phyloP scores from a whole-genome alignment of 2,888 invertebrate species.

The Agonopterix subpropinquella region DNA sequence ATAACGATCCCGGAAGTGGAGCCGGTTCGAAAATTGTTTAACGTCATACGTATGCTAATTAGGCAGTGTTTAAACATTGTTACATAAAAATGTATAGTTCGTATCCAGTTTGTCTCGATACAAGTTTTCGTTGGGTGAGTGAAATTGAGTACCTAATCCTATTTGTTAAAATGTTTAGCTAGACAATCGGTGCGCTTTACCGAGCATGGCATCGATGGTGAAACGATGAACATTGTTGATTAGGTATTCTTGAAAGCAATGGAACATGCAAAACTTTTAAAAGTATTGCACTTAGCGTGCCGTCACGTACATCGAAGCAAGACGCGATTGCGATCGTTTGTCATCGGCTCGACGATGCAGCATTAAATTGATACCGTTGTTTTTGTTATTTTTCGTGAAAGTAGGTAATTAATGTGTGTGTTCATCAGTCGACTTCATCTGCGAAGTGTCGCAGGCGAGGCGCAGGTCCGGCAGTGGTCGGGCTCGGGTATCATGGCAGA shows the following conservation, averaged over 20 bases:
- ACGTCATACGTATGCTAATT: slow-evolving; percentile 68
- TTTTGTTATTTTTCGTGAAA: slow-evolving; percentile 43
- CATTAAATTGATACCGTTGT: slow-evolving; percentile 10
- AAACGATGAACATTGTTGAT: neutral
- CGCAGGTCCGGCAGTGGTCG: slow-evolving; percentile 15
- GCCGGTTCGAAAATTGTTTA: slow-evolving; percentile 55
- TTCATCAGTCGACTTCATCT: slow-evolving; percentile 30
- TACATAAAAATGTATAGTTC: slow-evolving; percentile 21
- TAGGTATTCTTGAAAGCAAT: neutral
- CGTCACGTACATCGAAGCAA: too few species aligned
- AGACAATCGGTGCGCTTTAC: too few species aligned
- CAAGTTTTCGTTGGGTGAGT: slow-evolving; percentile 13
- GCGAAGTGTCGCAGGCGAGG: slow-evolving; percentile 45
- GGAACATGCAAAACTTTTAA: too few species aligned
- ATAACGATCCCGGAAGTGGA: slow-evolving; percentile 70
- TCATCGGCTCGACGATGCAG: neutral
- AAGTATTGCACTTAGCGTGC: too few species aligned
- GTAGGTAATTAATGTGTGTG: slow-evolving; percentile 43
- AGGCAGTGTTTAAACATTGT: slow-evolving; percentile 48
- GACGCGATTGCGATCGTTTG: slow-evolving; percentile 1
- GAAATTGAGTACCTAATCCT: slow-evolving; percentile 7
- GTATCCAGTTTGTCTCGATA: slow-evolving; percentile 17
- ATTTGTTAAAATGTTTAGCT: too few species aligned
- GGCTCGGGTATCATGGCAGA: slow-evolving; percentile 34
- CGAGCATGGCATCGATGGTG: too few species aligned